Percentiles rank a stretch among this genome's conserved stretches.
Conservation (phyloP, 2,888 invertebrate species). For the Pseudoips prasinana region DNA sequence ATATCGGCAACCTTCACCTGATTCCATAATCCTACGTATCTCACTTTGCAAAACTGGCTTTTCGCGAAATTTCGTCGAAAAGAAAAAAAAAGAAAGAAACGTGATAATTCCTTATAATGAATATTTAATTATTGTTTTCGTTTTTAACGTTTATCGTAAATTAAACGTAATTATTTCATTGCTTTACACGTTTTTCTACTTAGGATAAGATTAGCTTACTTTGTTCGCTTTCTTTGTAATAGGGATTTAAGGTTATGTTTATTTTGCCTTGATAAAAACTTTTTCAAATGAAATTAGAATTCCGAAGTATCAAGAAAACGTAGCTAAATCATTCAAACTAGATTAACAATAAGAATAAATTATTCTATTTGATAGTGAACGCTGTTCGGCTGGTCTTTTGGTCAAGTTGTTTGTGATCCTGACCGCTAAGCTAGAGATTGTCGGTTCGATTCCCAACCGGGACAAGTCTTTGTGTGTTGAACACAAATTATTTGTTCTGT, state of each 20-base stretch:
- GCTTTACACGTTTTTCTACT: conserved; percentile 61
- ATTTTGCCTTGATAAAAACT: neutral
- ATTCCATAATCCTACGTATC: conserved; percentile 21
- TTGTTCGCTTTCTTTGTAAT: conserved; percentile 17
- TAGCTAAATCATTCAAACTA: too few relatives aligned
- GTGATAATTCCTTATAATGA: conserved; percentile 68
- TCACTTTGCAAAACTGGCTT: conserved; percentile 41
- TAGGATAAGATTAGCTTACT: conserved; percentile 32
- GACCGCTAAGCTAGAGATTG: too few relatives aligned
- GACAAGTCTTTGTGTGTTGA: too few relatives aligned
- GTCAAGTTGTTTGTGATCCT: too few relatives aligned
- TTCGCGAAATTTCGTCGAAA: conserved; percentile 44
- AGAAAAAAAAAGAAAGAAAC: conserved; percentile 52
- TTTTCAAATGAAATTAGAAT: too few relatives aligned
- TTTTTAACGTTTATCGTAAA: conserved; percentile 54
- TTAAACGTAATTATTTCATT: conserved; percentile 63
- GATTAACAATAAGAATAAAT: too few relatives aligned
- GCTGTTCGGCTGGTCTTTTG: too few relatives aligned
- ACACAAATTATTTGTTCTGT: too few relatives aligned
- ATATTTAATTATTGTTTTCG: conserved; percentile 72
- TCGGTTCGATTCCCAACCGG: too few relatives aligned
- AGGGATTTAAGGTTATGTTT: conserved; percentile 22
- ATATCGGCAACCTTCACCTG: conserved; percentile 37
- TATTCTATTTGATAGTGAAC: too few relatives aligned
- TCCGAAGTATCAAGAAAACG: too few relatives aligned